These are phyloP conservation scores for Avahi laniger DNA, from an alignment of 2,797 vertebrate species.

Conservation along the genomic window DNA sequence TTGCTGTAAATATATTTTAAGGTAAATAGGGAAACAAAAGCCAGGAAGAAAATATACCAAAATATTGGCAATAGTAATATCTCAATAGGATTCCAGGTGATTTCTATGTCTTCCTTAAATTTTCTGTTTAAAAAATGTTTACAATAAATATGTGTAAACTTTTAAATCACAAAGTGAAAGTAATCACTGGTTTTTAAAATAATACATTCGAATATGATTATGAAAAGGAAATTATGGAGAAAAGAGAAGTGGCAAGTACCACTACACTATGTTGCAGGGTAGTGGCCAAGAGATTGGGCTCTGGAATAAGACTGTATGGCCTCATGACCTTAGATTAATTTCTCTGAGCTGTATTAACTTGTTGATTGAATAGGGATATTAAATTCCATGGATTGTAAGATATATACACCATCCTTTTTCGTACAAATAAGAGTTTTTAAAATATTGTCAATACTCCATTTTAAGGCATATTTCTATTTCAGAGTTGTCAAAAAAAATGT, in stretches of 20 bases:
- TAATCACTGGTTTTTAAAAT: neutral
- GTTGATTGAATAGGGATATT: neutral
- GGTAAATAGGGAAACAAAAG: neutral
- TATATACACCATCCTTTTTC: neutral
- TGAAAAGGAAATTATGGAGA: neutral
- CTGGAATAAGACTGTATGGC: neutral
- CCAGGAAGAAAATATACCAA: neutral
- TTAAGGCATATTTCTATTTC: neutral
- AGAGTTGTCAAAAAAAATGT: constrained; percentile 3
- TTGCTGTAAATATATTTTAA: neutral
- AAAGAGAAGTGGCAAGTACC: neutral
- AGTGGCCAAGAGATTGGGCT: neutral
- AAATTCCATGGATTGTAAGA: neutral
- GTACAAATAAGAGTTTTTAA: neutral
- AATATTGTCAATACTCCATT: neutral
- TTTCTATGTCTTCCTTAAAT: neutral
- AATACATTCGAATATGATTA: neutral
- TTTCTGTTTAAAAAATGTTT: neutral
- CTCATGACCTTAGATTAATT: neutral
- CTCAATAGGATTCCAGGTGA: neutral
- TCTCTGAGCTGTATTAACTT: neutral
- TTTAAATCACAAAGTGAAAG: constrained; percentile 30
- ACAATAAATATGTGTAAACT: neutral
- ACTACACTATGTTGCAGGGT: neutral
- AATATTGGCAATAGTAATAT: neutral